Evolutionary conservation across 2,797 vertebrate species (phyloP), one percentile per base, ranked within the genome.

Genomic region (Gymnoscopelus braueri): DNA sequence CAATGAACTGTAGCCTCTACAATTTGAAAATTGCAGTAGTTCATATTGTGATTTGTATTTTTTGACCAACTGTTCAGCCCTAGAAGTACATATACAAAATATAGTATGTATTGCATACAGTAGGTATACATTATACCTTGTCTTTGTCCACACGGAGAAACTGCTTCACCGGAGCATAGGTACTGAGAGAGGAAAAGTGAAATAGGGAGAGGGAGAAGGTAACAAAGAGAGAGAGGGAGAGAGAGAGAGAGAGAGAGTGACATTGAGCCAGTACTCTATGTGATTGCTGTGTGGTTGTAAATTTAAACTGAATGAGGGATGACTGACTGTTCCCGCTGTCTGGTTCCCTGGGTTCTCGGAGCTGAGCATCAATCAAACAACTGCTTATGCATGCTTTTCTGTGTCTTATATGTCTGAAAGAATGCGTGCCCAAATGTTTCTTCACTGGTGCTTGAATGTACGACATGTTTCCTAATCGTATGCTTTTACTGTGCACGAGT

Each of bases 71-170:
- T 29, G 26, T 29, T 29, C 2, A 29, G 26, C 26, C 26, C 1
- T 29, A 29, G 26, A 4, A 29, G 26, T 29, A 29, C 26, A 29
- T 29, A 29, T 29, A 29, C 26, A 29, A 29, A 29, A 29, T 29
- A 29, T 29, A 29, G 26, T 29, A 29, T 29, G 26, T 29, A 29
- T 4, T 3, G 26, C 3, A 29, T 29, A 29, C 2, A 3, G 3
- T 29, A 29, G 26, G 2, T 29, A 29, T 64, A 75, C 91, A 87
- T 8, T 10, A 44, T 86, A 99, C 98, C 96, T 98, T 99, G 87
- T 99, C 97, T 91, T 98, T 99, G 92, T 99, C 98, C 80, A 99
- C 98, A 2, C 97, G 95, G 71, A 99, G 95, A 84, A 99, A 99
- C 86, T 98, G 96, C 91, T 99, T 99, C 90, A 99, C 98, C 5